A percentile compares a stretch with the other conserved stretches of the same genome.
These are phyloP conservation scores for Muscicapa comitata DNA, from an alignment of 2,797 vertebrate genomes.

Conservation along the genomic window DNA sequence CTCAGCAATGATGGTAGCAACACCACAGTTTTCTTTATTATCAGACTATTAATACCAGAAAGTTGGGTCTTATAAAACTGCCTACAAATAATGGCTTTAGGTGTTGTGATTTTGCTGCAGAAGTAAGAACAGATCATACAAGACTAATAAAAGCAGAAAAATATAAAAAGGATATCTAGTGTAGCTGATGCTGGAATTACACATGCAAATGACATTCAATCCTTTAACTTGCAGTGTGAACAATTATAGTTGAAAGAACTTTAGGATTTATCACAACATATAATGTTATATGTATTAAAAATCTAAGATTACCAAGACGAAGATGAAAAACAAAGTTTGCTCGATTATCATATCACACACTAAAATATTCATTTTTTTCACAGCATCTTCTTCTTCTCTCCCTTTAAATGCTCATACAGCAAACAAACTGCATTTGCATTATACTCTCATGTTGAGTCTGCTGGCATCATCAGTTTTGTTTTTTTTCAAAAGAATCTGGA, in stretches of 20 bases:
- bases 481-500: constrained; percentile 17
- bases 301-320: background rate
- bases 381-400: background rate
- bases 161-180: background rate
- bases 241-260: background rate
- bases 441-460: background rate
- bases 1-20: background rate
- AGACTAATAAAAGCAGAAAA: background rate
- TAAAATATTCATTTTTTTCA: background rate
- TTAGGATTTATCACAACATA: background rate
- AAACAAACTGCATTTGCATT: constrained; percentile 10
- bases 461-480: constrained; percentile 25
- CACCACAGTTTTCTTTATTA: background rate
- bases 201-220: background rate
- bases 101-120: background rate
- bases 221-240: background rate
- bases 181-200: background rate
- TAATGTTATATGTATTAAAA: background rate
- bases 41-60: background rate
- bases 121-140: background rate
- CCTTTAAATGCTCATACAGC: background rate
- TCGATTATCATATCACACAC: background rate
- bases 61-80: background rate
- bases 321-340: background rate
- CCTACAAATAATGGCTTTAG: background rate